These are phyloP conservation scores for Troides aeacus DNA, from an alignment of 2,888 invertebrate species.

Conservation along the genomic window DNA sequence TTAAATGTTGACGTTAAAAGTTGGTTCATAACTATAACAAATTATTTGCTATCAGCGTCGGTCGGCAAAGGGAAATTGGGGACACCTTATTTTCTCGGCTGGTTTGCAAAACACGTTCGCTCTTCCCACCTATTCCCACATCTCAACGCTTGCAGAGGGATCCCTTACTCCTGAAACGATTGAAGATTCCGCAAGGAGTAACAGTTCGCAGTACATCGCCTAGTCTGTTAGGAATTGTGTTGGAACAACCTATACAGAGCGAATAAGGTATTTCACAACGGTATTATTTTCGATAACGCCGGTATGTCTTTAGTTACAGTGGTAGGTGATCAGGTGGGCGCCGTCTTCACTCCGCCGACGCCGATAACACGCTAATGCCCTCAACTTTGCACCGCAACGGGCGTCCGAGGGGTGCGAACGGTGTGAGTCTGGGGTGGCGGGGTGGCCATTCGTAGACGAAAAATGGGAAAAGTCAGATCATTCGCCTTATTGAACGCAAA, in stretches of 20 bases:
- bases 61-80: constrained; percentile 76
- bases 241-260: constrained; percentile 9
- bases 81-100: constrained; percentile 76
- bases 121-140: constrained; percentile 78
- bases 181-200: constrained; percentile 17
- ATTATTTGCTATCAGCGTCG: constrained; percentile 72
- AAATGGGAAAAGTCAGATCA: constrained; percentile 77
- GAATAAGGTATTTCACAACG: constrained; percentile 43
- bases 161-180: constrained; percentile 70
- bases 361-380: constrained; percentile 80
- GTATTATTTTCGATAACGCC: constrained; percentile 39
- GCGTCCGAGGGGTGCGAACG: constrained; percentile 42
- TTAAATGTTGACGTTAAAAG: constrained; percentile 2
- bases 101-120: constrained; percentile 79
- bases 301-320: constrained; percentile 42
- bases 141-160: constrained; percentile 79
- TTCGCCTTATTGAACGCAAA: constrained; percentile 76
- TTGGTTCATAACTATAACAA: constrained; percentile 47
- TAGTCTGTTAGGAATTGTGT: constrained; percentile 28
- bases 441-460: constrained; percentile 62
- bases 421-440: constrained; percentile 40
- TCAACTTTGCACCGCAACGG: constrained; percentile 79
- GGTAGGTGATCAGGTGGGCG: constrained; percentile 71
- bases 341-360: constrained; percentile 74
- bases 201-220: constrained; percentile 46